Evolutionary conservation across 2,113 vertebrate species (phyloP).

Genomic region (Conger conger): DNA sequence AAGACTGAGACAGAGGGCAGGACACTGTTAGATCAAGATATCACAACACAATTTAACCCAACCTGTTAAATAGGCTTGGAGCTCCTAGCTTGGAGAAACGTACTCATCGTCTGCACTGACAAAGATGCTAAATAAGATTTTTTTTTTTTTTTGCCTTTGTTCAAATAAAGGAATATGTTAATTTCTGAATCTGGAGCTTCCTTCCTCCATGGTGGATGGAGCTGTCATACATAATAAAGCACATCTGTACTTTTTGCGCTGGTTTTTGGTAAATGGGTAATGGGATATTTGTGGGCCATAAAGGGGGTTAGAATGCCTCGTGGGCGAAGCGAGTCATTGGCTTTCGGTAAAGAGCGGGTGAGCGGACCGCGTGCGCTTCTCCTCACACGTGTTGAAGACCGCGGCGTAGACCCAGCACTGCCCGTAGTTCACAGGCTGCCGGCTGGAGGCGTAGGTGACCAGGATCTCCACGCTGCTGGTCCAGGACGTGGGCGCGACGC

Average conservation of each 20-base stretch:
- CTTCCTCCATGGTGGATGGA: no score
- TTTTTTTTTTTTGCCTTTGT: no score
- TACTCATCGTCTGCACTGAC: no score
- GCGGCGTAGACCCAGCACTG: constrained; percentile 98
- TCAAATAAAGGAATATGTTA: no score
- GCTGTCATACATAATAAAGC: no score
- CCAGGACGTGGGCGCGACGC: constrained; percentile 91
- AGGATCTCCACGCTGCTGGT: constrained; percentile 94
- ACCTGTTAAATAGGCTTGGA: not conserved
- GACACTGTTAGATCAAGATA: not conserved
- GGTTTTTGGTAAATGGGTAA: not conserved
- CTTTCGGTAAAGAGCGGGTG: no score
- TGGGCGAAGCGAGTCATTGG: no score
- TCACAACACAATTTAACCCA: not conserved
- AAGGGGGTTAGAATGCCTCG: not conserved
- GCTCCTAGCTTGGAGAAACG: no score
- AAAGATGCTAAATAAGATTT: no score
- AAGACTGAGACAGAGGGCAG: constrained; percentile 70
- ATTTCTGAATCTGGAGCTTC: no score
- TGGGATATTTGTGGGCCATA: not conserved
- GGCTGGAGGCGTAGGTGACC: constrained; percentile 72
- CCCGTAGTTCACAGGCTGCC: constrained; percentile 79
- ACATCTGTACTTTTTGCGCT: not conserved
- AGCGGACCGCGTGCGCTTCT: no score
- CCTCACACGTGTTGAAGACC: constrained; percentile 93